Evolutionary conservation across 1,140 invertebrate genomes (phyloP), one percentile per base, ranked within the genome.

Genomic region (Caenorhabditis latens): DNA sequence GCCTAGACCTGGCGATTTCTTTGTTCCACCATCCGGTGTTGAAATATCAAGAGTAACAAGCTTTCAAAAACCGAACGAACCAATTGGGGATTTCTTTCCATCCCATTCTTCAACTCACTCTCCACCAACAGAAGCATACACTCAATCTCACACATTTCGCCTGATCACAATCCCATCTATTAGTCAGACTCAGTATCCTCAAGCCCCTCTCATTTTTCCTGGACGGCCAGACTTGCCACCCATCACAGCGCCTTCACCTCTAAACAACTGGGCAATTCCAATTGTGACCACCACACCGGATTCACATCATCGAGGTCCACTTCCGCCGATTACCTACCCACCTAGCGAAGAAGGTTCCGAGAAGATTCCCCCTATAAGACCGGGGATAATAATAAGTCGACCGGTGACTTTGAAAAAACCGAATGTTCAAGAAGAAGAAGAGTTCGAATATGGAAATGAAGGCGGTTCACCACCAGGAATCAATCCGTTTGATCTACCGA

Each of bases 221-320:
- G 83, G 43, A 58, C 53, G 83, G 4, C 53, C 83, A 84, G 83
- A 58, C 32, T 79, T 79, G 55, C 53, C 83, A 58, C 83, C 83
- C 32, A 84, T 84, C 83, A 84, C 55, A n/a, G 83, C 83, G 16
- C 55, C 83, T 42, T 46, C 83, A 58, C 83, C 83, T 84, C 55
- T 63, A 63, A 58, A 43, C 83, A 84, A 63, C 32, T 63, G 55
- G 53, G 55, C 83, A 40, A 61, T 61, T 63, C 83, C 83, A 61
- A 58, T 61, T 61, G 55, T 48, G 83, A 58, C 83, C 40, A 79
- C 71, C 21, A 79, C 71, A 79, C 71, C 43, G 71, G 46, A 50
- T 24, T 50, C 71, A 50, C 71, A 79, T 50, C 71, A 79, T 79
- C 43, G 40, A 84, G 83, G 83, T n/a, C 40, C 83, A 63, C 40